A percentile compares a stretch with the other conserved stretches of the same genome.
phyloP scores from a whole-genome alignment of 2,888 invertebrate genomes.

The Barypeithes pellucidus region DNA sequence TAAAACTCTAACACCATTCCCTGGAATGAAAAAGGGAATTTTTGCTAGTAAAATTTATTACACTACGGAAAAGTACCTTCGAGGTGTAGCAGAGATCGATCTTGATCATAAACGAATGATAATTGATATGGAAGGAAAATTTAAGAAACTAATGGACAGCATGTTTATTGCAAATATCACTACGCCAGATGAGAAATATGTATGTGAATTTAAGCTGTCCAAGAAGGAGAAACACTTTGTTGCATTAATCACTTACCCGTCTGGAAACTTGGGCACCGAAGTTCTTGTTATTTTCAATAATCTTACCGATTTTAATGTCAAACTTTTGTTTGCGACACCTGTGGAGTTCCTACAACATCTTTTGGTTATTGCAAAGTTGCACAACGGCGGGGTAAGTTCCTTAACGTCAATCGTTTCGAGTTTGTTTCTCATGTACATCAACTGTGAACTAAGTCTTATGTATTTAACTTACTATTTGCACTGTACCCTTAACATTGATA shows the following conservation, averaged over 20 bases:
- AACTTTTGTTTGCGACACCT: constrained; percentile 82
- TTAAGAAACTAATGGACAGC: constrained; percentile 80
- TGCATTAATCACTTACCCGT: constrained; percentile 81
- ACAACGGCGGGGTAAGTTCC: constrained; percentile 74
- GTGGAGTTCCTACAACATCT: constrained; percentile 80
- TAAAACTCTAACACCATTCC: constrained; percentile 78
- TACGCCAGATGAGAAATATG: constrained; percentile 80
- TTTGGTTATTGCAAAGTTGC: constrained; percentile 78
- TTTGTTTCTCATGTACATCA: not conserved
- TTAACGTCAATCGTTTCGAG: not conserved
- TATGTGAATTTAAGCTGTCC: constrained; percentile 81
- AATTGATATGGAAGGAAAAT: constrained; percentile 76
- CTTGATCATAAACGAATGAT: constrained; percentile 81
- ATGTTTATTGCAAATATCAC: constrained; percentile 84
- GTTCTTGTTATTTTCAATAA: constrained; percentile 77
- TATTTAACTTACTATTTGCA: no score
- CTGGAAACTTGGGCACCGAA: constrained; percentile 81
- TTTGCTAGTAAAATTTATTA: constrained; percentile 76
- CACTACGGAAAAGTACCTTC: constrained; percentile 77
- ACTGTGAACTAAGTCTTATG: no score
- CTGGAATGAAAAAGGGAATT: constrained; percentile 80
- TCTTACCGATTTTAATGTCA: constrained; percentile 81
- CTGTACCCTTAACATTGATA: no score
- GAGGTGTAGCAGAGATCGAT: constrained; percentile 81
- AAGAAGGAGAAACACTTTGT: constrained; percentile 82